Evolutionary conservation across 1,140 invertebrate genomes (phyloP).

Genomic region (Diuraphis noxia): DNA sequence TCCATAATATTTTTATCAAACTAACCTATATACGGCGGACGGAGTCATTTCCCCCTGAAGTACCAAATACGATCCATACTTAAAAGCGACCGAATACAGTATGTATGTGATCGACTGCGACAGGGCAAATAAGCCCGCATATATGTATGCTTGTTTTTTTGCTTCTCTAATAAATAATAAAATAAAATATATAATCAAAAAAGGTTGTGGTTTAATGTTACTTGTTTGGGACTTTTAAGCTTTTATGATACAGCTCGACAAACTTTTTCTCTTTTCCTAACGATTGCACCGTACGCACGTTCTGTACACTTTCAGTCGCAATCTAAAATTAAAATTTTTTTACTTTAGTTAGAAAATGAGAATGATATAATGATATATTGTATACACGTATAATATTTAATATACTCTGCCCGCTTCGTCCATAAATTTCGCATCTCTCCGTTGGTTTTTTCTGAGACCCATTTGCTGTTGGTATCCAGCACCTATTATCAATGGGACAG

Average conservation of each 20-base stretch:
- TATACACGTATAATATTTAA: background rate
- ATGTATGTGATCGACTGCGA: slow-evolving; percentile 75
- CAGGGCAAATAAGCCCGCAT: slow-evolving; percentile 72
- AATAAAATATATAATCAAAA: background rate
- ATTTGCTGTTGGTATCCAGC: slow-evolving; percentile 70
- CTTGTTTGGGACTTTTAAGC: slow-evolving; percentile 64
- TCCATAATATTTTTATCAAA: background rate
- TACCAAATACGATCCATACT: slow-evolving; percentile 74
- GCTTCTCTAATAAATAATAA: slow-evolving; percentile 60
- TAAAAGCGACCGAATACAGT: slow-evolving; percentile 73
- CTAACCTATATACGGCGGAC: slow-evolving; percentile 71
- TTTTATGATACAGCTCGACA: slow-evolving; percentile 65
- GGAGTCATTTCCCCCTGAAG: slow-evolving; percentile 66
- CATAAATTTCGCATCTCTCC: slow-evolving; percentile 62
- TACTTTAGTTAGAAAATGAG: background rate
- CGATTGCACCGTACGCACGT: slow-evolving; percentile 77
- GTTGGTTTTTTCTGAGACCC: slow-evolving; percentile 63
- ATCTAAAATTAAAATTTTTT: slow-evolving; percentile 61
- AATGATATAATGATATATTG: background rate
- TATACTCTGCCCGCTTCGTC: slow-evolving; percentile 62
- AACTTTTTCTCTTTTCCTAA: slow-evolving; percentile 72
- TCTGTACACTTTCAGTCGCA: slow-evolving; percentile 77
- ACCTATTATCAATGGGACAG: slow-evolving; percentile 70
- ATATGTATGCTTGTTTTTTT: slow-evolving; percentile 67
- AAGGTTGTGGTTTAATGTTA: slow-evolving; percentile 50